These are phyloP conservation scores for Oncorhynchus kisutch DNA, from an alignment of 2,113 vertebrate species.

Conservation along the genomic window DNA sequence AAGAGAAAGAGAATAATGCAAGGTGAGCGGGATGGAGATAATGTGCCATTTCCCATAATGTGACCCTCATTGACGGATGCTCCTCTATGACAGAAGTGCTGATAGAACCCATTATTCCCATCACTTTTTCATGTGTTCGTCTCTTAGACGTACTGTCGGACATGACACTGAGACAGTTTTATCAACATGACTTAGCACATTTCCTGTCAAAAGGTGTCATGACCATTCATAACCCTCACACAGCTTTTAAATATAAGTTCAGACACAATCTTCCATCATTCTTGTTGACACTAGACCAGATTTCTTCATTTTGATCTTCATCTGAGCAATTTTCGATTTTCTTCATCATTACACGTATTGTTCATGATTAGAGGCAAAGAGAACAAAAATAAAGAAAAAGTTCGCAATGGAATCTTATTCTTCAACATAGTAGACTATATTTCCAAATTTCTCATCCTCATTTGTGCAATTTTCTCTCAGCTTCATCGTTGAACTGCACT, in stretches of 20 bases:
- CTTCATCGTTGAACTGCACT: slow-evolving; percentile 4
- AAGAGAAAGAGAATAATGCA: neutral
- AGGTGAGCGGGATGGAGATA: neutral
- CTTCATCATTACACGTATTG: too few species aligned
- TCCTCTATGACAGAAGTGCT: neutral
- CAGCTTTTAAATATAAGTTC: neutral
- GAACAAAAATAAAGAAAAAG: too few species aligned
- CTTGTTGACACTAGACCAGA: neutral
- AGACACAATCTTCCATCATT: neutral
- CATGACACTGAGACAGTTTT: neutral
- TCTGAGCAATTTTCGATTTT: neutral
- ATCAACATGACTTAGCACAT: neutral
- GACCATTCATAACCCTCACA: neutral
- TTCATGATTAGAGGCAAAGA: too few species aligned
- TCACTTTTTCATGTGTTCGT: neutral
- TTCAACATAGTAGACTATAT: too few species aligned
- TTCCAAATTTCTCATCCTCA: neutral
- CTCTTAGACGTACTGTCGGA: neutral
- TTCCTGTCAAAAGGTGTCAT: neutral
- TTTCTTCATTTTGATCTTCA: neutral
- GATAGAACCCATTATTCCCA: neutral
- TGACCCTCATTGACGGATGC: slow-evolving; percentile 5
- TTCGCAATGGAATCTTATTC: too few species aligned
- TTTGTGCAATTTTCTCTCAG: neutral
- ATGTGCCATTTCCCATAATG: slow-evolving; percentile 1